phyloP scores from a whole-genome alignment of 2,797 vertebrate genomes.

The Malurus splendens region DNA sequence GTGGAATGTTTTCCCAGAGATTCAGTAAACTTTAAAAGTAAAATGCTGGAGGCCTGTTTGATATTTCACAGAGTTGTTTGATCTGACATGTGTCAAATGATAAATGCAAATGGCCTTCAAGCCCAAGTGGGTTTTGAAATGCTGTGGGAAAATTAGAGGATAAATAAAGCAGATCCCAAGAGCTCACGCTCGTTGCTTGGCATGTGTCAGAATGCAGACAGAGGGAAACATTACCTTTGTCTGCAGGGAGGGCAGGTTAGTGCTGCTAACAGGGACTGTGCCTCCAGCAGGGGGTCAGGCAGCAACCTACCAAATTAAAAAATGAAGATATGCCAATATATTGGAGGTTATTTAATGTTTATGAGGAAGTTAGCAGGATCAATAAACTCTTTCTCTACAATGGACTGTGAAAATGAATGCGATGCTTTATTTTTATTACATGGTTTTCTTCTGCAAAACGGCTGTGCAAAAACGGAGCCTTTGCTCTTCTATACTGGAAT shows the following conservation, averaged over 20 bases:
- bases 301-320: constrained; percentile 70
- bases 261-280: constrained; percentile 78
- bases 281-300: constrained; percentile 83
- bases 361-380: background rate
- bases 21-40: background rate
- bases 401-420: background rate
- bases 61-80: constrained; percentile 2
- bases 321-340: background rate
- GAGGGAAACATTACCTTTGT: constrained; percentile 72
- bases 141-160: background rate
- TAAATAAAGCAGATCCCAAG: background rate
- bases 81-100: background rate
- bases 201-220: background rate
- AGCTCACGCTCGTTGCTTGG: background rate
- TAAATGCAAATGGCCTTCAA: background rate
- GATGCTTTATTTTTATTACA: background rate
- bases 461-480: background rate
- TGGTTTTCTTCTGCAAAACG: background rate
- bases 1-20: background rate
- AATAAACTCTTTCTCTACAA: background rate
- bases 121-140: constrained; percentile 21
- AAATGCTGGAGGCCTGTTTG: constrained; percentile 13
- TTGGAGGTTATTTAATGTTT: background rate
- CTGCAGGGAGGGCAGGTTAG: constrained; percentile 84
- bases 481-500: background rate